Evolutionary conservation across 2,113 vertebrate species (phyloP).

Genomic region (Myiozetetes cayanensis): DNA sequence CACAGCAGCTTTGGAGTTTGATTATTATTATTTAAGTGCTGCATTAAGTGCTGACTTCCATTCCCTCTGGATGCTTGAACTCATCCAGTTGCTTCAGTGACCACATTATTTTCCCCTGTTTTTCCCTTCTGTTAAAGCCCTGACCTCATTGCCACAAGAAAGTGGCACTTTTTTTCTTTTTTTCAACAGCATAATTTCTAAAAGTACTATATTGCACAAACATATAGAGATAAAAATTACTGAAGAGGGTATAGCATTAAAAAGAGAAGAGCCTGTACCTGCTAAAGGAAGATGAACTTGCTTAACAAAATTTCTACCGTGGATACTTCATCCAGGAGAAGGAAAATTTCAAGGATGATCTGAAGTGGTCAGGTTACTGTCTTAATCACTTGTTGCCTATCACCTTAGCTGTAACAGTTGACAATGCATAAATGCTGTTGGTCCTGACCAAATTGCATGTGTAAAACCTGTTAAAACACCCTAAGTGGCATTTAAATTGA

Average conservation of each 20-base stretch:
- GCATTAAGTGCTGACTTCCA: not conserved
- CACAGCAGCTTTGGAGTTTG: not conserved
- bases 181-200: not conserved
- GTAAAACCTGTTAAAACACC: conserved; percentile 4
- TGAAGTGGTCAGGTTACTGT: not conserved
- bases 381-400: not conserved
- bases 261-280: not conserved
- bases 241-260: not conserved
- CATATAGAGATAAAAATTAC: not conserved
- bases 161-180: not conserved
- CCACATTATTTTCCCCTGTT: not conserved
- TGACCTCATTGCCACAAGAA: not conserved
- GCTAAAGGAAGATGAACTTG: not conserved
- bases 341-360: not conserved
- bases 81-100: not conserved
- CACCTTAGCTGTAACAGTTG: not conserved
- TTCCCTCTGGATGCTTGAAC: not conserved
- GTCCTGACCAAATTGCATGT: not conserved
- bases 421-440: not conserved
- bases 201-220: not conserved
- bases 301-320: not conserved
- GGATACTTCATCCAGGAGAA: not conserved
- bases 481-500: conserved; percentile 9
- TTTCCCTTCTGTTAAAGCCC: not conserved
- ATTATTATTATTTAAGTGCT: not conserved